Conservation (phyloP, 2,797 vertebrate genomes). For the Takifugu ocellatus region DNA sequence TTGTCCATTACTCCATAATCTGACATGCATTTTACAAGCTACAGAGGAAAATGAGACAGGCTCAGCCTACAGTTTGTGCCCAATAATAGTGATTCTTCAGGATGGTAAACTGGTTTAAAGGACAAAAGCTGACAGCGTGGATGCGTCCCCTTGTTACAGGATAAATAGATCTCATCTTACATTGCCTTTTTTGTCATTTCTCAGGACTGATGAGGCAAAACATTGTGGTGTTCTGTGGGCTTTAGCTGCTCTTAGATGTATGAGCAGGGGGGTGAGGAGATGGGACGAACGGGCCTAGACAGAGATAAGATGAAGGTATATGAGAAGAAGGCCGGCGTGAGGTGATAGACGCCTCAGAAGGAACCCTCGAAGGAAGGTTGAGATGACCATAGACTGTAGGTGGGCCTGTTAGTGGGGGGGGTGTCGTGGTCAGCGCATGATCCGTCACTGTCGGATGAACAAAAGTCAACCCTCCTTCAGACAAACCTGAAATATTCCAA, state of each 20-base stretch:
- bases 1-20: too few relatives aligned
- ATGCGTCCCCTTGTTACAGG: too few relatives aligned
- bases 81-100: too few relatives aligned
- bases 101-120: too few relatives aligned
- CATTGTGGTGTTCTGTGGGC: conserved; percentile 56
- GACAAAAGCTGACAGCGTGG: too few relatives aligned
- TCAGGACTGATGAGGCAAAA: conserved; percentile 43
- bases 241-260: conserved; percentile 70
- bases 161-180: too few relatives aligned
- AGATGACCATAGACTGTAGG: conserved; percentile 48
- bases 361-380: conserved; percentile 19
- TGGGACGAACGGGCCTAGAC: conserved; percentile 39
- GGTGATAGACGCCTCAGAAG: conserved; percentile 56
- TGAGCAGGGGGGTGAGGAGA: conserved; percentile 46
- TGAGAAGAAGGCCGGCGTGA: conserved; percentile 42
- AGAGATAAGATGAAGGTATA: conserved; percentile 63
- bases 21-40: too few relatives aligned
- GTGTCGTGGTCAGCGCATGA: conserved; percentile 22
- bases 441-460: conserved; percentile 57
- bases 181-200: too few relatives aligned
- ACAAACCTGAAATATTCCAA: conserved; percentile 44
- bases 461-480: conserved; percentile 39
- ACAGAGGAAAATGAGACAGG: too few relatives aligned
- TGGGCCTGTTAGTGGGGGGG: conserved; percentile 14
- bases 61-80: too few relatives aligned